Evolutionary conservation across 2,888 invertebrate species (phyloP).

Genomic region (Carabus problematicus): DNA sequence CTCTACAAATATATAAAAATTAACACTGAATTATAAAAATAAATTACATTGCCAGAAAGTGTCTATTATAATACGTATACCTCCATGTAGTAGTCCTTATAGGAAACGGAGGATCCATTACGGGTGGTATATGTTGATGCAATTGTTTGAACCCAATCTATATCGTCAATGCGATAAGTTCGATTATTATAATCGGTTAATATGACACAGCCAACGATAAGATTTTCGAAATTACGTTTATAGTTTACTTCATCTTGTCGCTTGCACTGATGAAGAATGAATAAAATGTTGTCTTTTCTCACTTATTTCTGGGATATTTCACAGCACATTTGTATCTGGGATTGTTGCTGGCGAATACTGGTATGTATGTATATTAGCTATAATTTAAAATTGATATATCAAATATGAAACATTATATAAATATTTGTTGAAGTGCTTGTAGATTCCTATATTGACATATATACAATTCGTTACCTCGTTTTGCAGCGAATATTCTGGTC

Average conservation of each 20-base stretch:
- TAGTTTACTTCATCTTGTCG: constrained; percentile 58
- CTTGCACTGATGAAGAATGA: constrained; percentile 66
- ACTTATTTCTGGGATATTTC: constrained; percentile 87
- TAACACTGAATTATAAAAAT: neutral
- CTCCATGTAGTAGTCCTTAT: constrained; percentile 69
- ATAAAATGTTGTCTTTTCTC: constrained; percentile 75
- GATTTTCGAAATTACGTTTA: constrained; percentile 62
- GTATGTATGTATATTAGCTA: constrained; percentile 91
- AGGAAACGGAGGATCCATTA: constrained; percentile 64
- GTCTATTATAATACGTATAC: constrained; percentile 60
- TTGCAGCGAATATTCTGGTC: too few relatives aligned
- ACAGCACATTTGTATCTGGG: constrained; percentile 74
- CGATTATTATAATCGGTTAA: constrained; percentile 81
- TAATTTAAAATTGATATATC: constrained; percentile 74
- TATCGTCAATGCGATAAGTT: constrained; percentile 77
- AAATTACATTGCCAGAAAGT: constrained; percentile 55
- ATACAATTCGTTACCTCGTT: too few relatives aligned
- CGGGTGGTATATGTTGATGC: constrained; percentile 66
- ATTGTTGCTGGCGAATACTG: constrained; percentile 83
- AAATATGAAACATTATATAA: too few relatives aligned
- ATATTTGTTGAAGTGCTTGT: too few relatives aligned
- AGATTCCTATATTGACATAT: too few relatives aligned
- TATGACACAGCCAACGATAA: constrained; percentile 69
- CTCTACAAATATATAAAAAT: constrained; percentile 26
- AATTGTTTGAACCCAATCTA: constrained; percentile 70